Evolutionary conservation across 2,113 vertebrate species (phyloP).

Genomic region (Zosterops japonicus): DNA sequence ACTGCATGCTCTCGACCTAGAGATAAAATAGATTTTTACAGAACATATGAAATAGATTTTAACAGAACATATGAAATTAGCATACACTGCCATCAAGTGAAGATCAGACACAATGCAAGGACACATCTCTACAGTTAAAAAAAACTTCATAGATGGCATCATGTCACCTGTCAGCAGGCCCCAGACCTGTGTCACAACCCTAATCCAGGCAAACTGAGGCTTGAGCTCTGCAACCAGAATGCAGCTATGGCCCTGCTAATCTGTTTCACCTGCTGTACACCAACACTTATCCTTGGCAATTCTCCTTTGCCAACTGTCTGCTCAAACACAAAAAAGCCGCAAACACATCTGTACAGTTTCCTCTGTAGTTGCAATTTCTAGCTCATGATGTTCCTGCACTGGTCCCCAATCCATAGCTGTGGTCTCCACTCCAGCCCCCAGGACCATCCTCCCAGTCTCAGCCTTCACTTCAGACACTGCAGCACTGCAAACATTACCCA

Average conservation of each 20-base stretch:
- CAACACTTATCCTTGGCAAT: rapidly evolving
- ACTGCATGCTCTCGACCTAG: background rate
- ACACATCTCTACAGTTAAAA: background rate
- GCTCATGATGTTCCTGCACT: background rate
- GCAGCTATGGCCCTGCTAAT: background rate
- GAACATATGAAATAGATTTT: background rate
- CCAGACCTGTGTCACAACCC: background rate
- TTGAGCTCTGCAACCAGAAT: background rate
- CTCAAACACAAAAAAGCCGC: background rate
- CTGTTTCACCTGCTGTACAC: rapidly evolving
- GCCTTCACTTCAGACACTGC: background rate
- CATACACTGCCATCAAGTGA: background rate
- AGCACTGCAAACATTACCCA: background rate
- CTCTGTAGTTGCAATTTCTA: background rate
- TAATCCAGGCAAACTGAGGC: background rate
- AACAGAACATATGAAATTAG: background rate
- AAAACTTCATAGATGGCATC: background rate
- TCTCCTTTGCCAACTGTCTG: background rate
- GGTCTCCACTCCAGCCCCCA: background rate
- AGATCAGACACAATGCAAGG: background rate
- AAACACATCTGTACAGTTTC: background rate
- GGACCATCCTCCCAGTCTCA: background rate
- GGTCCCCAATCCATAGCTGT: rapidly evolving
- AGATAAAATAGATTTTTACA: background rate
- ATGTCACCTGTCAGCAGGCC: background rate